Evolutionary conservation across 2,888 invertebrate genomes (phyloP).

Genomic region (Liodrosophila aerea): DNA sequence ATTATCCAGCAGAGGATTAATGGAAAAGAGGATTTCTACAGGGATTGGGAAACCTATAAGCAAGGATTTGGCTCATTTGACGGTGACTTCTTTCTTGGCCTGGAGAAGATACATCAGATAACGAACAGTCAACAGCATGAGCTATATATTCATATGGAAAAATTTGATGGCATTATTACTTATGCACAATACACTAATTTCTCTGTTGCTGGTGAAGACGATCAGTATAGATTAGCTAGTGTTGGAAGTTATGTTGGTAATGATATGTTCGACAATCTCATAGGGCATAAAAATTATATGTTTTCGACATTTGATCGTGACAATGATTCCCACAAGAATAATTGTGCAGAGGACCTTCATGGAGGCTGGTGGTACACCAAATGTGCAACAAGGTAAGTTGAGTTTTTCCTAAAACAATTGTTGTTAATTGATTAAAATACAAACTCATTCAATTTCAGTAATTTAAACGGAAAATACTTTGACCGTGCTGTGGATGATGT

Average conservation of each 20-base stretch:
- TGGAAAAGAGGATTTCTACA: slow-evolving; percentile 14
- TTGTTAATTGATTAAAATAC: not conserved
- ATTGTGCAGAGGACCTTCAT: not conserved
- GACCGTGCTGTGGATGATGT: no score
- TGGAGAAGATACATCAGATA: slow-evolving; percentile 15
- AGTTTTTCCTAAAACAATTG: no score
- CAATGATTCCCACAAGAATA: no score
- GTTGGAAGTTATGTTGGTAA: not conserved
- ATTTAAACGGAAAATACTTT: no score
- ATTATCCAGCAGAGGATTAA: slow-evolving; percentile 14
- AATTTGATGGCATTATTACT: slow-evolving; percentile 1
- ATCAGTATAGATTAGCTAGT: not conserved
- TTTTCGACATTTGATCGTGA: slow-evolving; percentile 12
- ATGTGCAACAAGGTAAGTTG: not conserved
- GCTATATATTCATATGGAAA: slow-evolving; percentile 9
- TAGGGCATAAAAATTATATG: not conserved
- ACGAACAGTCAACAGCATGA: slow-evolving; percentile 9
- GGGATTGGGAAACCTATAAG: slow-evolving; percentile 1
- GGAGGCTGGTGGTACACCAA: slow-evolving; percentile 14
- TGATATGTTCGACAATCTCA: no score
- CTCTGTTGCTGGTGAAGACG: not conserved
- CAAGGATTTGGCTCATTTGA: slow-evolving; percentile 16
- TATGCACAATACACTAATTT: slow-evolving; percentile 15
- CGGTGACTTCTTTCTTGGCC: slow-evolving; percentile 14
- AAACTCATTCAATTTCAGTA: no score